Percentiles rank a stretch among this genome's conserved stretches.
phyloP scores from a whole-genome alignment of 2,113 vertebrate genomes.

The Neodontobutis hainanensis region DNA sequence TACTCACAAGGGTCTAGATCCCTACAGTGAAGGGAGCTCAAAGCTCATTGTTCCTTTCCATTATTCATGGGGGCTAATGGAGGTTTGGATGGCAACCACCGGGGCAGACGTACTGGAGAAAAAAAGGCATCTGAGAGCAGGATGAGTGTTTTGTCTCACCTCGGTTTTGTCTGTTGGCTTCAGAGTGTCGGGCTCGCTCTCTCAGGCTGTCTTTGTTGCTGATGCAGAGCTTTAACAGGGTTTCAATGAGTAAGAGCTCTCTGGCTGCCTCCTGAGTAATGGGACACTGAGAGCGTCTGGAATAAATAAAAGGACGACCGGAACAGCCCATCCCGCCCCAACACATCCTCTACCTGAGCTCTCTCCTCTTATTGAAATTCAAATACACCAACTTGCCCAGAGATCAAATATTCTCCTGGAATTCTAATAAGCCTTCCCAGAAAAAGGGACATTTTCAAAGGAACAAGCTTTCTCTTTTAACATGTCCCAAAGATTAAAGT shows the following conservation, averaged over 20 bases:
- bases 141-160: constrained; percentile 58
- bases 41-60: constrained; percentile 60
- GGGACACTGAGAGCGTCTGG: constrained; percentile 50
- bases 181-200: constrained; percentile 13
- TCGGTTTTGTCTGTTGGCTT: constrained; percentile 49
- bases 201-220: constrained; percentile 46
- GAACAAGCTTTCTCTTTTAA: constrained; percentile 12
- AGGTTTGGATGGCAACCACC: constrained; percentile 59
- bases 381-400: constrained; percentile 25
- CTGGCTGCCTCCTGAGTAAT: constrained; percentile 67
- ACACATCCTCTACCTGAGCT: constrained; percentile 29
- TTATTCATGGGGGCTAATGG: constrained; percentile 74
- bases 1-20: constrained; percentile 37
- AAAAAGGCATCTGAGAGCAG: constrained; percentile 41
- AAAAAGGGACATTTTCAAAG: constrained; percentile 5
- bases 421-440: constrained; percentile 32
- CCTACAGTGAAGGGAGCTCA: constrained; percentile 35
- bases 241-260: constrained; percentile 69
- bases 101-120: constrained; percentile 43
- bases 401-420: constrained; percentile 17
- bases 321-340: constrained; percentile 22
- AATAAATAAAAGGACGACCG: constrained; percentile 50
- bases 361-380: constrained; percentile 34
- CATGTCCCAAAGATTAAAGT: constrained; percentile 35
- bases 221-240: constrained; percentile 57